These are phyloP conservation scores for Tinamus guttatus DNA, from an alignment of 2,113 vertebrate species.

Conservation along the genomic window DNA sequence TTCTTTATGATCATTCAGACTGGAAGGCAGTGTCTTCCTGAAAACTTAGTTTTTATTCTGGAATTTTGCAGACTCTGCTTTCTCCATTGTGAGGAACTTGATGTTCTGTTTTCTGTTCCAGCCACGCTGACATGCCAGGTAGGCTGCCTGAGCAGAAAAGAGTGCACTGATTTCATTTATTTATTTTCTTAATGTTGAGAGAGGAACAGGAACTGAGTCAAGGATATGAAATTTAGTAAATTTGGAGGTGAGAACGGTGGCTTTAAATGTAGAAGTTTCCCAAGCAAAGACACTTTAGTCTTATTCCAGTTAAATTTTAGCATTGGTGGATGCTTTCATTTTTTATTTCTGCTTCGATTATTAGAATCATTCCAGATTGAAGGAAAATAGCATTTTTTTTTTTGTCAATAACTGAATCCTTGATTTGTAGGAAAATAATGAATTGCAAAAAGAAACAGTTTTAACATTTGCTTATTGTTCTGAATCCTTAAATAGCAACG, in stretches of 20 bases:
- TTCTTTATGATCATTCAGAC: background rate
- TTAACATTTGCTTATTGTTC: background rate
- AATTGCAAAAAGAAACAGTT: background rate
- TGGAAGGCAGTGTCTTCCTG: background rate
- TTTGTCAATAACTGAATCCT: background rate
- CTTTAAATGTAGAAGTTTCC: background rate
- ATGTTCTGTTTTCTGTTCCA: background rate
- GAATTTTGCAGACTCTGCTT: background rate
- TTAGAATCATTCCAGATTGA: background rate
- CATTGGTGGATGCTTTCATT: background rate
- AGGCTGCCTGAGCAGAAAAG: background rate
- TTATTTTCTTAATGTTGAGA: background rate
- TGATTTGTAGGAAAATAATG: background rate
- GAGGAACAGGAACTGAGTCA: constrained; percentile 27
- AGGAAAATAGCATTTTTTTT: background rate
- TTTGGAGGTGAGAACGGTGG: background rate
- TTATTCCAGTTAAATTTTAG: background rate
- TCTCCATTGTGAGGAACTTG: background rate
- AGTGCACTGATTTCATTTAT: background rate
- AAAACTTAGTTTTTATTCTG: background rate
- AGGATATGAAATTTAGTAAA: background rate
- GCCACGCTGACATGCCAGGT: background rate
- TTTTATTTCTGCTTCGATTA: background rate
- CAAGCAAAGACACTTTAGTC: background rate
- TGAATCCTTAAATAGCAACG: background rate